phyloP scores from a whole-genome alignment of 2,113 vertebrate genomes.

The Pogonocichla stellata region DNA sequence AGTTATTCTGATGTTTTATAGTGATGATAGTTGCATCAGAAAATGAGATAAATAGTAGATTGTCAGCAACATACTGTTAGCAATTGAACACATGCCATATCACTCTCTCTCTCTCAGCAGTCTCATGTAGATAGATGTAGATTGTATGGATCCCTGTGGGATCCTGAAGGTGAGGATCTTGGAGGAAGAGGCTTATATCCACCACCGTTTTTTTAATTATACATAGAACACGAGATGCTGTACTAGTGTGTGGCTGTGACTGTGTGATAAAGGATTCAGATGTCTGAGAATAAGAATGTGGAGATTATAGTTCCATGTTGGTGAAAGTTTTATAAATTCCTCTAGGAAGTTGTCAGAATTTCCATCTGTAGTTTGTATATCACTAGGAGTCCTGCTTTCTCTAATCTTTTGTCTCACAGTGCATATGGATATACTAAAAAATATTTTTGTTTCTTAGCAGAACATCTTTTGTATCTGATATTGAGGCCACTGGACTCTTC shows the following conservation, averaged over 20 bases:
- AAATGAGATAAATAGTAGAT: constrained; percentile 70
- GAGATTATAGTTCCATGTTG: background rate
- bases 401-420: background rate
- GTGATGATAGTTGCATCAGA: constrained; percentile 71
- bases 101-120: constrained; percentile 61
- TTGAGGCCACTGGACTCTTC: background rate
- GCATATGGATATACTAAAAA: background rate
- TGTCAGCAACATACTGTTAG: constrained; percentile 67
- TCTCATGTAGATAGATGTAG: constrained; percentile 44
- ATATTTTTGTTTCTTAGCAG: background rate
- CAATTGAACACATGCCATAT: constrained; percentile 56
- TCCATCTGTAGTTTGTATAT: background rate
- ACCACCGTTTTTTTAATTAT: background rate
- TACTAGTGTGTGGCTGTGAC: background rate
- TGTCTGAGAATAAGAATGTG: background rate
- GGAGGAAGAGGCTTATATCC: background rate
- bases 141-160: background rate
- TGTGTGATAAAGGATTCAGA: background rate
- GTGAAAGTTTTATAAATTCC: background rate
- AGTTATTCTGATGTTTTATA: constrained; percentile 70
- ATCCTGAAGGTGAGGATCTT: constrained; percentile 27
- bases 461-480: background rate
- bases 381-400: background rate
- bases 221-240: background rate
- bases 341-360: constrained; percentile 7